Base-by-base conservation (phyloP, 2,113 vertebrate genomes). In the Chiloscyllium plagiosum region DNA sequence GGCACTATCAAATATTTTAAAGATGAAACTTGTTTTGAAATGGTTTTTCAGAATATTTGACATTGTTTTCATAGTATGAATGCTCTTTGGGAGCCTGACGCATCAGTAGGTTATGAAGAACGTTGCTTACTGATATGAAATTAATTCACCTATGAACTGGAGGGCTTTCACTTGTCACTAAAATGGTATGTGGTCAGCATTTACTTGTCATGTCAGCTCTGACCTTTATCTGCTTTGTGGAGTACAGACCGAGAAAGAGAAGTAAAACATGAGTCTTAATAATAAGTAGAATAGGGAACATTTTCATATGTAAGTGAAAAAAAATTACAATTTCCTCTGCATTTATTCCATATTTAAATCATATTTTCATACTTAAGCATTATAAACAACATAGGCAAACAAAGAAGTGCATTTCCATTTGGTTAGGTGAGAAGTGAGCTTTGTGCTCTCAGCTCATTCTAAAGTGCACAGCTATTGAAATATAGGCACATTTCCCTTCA, bases 131-230 rank as follows among this genome's bases (percentile, higher is more conserved):
- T 42, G 66, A 69, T 70, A 42, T 94, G 66, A 66, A 69, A 94
- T 94, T 94, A 69, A 94, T 19, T 94, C 92, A 94, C 66, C 92
- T 69, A 37, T 94, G 37, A 37, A 42, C n/a, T 94, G 20, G n/a
- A 70, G n/a, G 20, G 19, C 37, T 94, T 47, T 69, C 65, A 69
- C 66, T 61, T 61, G 65, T 47, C 66, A 70, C 24, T 26, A 24
- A 94, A 94, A 68, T 69, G 66, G 33, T 68, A 93, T 93, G 29
- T 4, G n/a, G 90, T 17, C 56, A 20, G 47, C 92, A 94, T 94
- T 94, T 70, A 69, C 29, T 94, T 69, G n/a, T 66, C 66, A 69
- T 47, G 92, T 94, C 92, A 94, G 92, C 66, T 94, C 20, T 94
- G 92, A 94, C 66, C 92, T 94, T 94, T 47, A 24, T 69, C n/a